Percentiles rank a stretch among this genome's conserved stretches.
Evolutionary conservation across 2,113 vertebrate species (phyloP).

Genomic region (Seriola aureovittata): DNA sequence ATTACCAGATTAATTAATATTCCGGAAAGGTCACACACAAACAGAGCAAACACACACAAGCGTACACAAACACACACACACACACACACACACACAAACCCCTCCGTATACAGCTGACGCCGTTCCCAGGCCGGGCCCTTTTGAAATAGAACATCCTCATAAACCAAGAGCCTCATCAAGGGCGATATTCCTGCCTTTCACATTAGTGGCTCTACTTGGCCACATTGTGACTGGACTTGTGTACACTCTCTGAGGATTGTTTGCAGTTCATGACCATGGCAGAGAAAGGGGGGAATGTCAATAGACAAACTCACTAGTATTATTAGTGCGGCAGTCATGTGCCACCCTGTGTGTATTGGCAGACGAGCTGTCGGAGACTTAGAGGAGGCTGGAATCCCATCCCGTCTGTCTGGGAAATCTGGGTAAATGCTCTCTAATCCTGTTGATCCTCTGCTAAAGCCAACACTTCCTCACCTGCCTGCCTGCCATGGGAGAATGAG

Average conservation of each 20-base stretch:
- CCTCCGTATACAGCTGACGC: slow-evolving; percentile 20
- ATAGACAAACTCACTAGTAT: slow-evolving; percentile 60
- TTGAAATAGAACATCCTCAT: slow-evolving; percentile 65
- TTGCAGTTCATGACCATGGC: slow-evolving; percentile 66
- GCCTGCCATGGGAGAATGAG: slow-evolving; percentile 78
- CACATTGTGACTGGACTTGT: slow-evolving; percentile 36
- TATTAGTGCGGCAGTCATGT: slow-evolving; percentile 69
- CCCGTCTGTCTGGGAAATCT: slow-evolving; percentile 79
- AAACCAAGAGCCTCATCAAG: slow-evolving; percentile 65
- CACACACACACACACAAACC: neutral
- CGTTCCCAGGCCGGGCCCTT: slow-evolving; percentile 30
- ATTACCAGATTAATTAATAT: slow-evolving; percentile 62
- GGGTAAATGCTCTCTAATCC: slow-evolving; percentile 83
- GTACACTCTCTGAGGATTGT: slow-evolving; percentile 57
- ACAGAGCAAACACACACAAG: neutral
- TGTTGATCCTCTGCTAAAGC: slow-evolving; percentile 78
- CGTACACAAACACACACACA: neutral
- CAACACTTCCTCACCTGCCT: slow-evolving; percentile 82
- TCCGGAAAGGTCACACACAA: slow-evolving; percentile 39
- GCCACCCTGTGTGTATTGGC: slow-evolving; percentile 65
- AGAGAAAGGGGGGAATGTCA: slow-evolving; percentile 54
- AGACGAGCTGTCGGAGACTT: slow-evolving; percentile 72
- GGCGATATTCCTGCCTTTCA: slow-evolving; percentile 46
- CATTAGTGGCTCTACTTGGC: slow-evolving; percentile 52
- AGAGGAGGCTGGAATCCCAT: slow-evolving; percentile 76